phyloP scores from a whole-genome alignment of 2,888 invertebrate species.

The Schrankia costaestrigalis region DNA sequence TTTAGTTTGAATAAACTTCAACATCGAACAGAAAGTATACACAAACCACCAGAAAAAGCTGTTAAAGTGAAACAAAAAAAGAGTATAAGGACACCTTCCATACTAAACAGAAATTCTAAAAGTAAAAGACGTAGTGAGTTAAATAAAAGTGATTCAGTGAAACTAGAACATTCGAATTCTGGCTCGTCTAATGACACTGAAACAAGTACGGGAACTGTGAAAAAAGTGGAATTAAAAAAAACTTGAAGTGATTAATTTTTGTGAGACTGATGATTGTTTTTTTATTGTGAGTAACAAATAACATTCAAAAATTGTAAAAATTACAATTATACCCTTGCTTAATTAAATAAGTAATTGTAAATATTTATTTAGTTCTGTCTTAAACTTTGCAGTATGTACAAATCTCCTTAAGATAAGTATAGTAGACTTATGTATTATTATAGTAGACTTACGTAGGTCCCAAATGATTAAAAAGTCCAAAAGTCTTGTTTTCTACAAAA shows the following conservation, averaged over 20 bases:
- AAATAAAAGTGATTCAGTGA: constrained; percentile 45
- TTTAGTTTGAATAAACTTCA: constrained; percentile 68
- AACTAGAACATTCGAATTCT: constrained; percentile 77
- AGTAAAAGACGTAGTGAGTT: constrained; percentile 41
- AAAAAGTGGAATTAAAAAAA: constrained; percentile 57
- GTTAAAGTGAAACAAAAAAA: constrained; percentile 63
- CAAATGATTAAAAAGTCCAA: too few relatives aligned
- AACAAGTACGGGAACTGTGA: constrained; percentile 74
- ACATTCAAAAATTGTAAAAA: too few relatives aligned
- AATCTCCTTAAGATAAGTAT: too few relatives aligned
- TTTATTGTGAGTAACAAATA: too few relatives aligned
- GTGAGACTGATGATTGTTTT: constrained; percentile 11
- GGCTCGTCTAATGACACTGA: constrained; percentile 81
- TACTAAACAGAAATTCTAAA: constrained; percentile 54
- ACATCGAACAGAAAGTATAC: constrained; percentile 68
- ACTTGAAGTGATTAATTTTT: constrained; percentile 16
- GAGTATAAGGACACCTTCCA: constrained; percentile 49
- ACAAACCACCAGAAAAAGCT: constrained; percentile 65
- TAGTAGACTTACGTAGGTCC: too few relatives aligned
- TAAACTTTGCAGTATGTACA: too few relatives aligned
- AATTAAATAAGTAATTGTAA: too few relatives aligned
- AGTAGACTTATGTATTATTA: too few relatives aligned
- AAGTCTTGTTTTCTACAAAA: too few relatives aligned
- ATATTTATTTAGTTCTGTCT: too few relatives aligned
- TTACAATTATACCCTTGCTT: too few relatives aligned